Evolutionary conservation across 2,797 vertebrate genomes (phyloP).

Genomic region (Lagodon rhomboides): DNA sequence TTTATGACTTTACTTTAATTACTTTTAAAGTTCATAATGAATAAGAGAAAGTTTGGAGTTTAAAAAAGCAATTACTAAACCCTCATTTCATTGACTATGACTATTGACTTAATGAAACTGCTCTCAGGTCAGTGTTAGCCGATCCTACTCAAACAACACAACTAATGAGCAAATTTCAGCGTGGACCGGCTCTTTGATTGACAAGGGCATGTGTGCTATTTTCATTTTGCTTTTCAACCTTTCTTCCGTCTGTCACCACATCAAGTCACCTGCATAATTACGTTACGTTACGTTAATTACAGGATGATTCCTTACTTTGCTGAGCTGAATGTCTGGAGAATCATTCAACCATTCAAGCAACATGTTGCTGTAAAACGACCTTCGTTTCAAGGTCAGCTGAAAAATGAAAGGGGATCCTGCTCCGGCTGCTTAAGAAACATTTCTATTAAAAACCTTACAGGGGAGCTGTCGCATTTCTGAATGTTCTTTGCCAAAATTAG

Average conservation of each 20-base stretch:
- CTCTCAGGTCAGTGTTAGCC: conserved; percentile 5
- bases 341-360: conserved; percentile 45
- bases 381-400: conserved; percentile 70
- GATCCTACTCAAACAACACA: conserved; percentile 28
- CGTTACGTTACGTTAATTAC: too few relatives aligned
- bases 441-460: conserved; percentile 34
- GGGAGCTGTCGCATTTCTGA: conserved; percentile 16
- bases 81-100: not conserved
- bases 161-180: conserved; percentile 42
- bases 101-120: conserved; percentile 21
- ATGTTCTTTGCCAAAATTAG: conserved; percentile 27
- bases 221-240: conserved; percentile 33
- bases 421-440: conserved; percentile 45
- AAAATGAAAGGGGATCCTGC: conserved; percentile 64
- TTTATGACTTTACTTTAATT: not conserved
- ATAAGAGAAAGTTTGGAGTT: not conserved
- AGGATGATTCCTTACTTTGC: conserved; percentile 32
- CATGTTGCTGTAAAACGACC: conserved; percentile 50
- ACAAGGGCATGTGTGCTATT: conserved; percentile 65
- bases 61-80: conserved; percentile 1
- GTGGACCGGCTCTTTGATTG: conserved; percentile 62
- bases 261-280: conserved; percentile 46
- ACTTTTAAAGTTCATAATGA: not conserved
- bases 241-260: conserved; percentile 35
- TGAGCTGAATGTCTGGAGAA: conserved; percentile 32